phyloP scores from a whole-genome alignment of 2,888 invertebrate species.

The Julus scandinavius region DNA sequence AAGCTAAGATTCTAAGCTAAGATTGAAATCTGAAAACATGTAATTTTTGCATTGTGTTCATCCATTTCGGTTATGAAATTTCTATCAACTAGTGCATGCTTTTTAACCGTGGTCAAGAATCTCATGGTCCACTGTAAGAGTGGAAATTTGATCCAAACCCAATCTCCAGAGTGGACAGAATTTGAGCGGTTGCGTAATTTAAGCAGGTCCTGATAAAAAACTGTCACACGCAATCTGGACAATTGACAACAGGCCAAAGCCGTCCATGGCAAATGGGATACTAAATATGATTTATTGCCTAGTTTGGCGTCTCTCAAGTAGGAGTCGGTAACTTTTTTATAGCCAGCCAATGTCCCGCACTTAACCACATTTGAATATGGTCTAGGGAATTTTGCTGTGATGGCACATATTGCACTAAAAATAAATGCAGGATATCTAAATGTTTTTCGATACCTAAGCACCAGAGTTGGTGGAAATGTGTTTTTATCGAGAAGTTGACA shows the following conservation, averaged over 20 bases:
- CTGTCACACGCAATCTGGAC: constrained; percentile 12
- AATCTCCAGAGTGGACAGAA: neutral
- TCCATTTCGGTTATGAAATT: too few species aligned
- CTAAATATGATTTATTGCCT: constrained; percentile 14
- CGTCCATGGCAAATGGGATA: neutral
- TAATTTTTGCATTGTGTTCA: too few species aligned
- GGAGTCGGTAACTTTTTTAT: constrained; percentile 9
- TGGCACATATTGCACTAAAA: neutral
- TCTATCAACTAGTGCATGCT: too few species aligned
- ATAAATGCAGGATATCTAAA: neutral
- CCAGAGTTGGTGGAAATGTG: neutral
- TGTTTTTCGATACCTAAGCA: neutral
- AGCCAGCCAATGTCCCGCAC: neutral
- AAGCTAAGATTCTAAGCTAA: too few species aligned
- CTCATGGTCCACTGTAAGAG: neutral
- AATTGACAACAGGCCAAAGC: constrained; percentile 18
- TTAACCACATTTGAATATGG: neutral
- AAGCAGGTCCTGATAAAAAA: neutral
- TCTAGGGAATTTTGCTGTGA: neutral
- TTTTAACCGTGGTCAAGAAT: neutral
- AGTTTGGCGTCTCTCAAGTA: neutral
- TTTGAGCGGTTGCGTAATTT: neutral
- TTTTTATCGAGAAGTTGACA: neutral
- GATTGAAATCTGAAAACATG: too few species aligned
- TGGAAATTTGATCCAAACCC: neutral